Conservation (phyloP, 1,140 invertebrate genomes). For the Babylonia areolata region DNA sequence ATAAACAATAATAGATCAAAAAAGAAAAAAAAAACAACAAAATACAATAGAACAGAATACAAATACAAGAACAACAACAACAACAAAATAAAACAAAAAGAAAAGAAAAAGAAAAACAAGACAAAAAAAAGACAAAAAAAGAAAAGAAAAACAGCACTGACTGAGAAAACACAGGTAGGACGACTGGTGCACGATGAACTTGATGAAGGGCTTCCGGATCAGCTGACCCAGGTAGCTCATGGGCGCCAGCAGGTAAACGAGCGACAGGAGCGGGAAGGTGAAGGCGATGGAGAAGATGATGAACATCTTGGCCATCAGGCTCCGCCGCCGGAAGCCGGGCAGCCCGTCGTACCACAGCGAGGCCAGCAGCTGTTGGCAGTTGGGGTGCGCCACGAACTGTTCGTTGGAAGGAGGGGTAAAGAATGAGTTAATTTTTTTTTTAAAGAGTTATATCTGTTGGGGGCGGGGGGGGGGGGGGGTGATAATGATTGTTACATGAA, state of each 20-base stretch:
- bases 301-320: conserved; percentile 90
- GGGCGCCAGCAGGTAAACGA: conserved; percentile 94
- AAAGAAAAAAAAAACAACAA: too few relatives aligned
- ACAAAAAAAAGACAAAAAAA: too few relatives aligned
- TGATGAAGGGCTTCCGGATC: conserved; percentile 98
- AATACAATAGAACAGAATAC: too few relatives aligned
- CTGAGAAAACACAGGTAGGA: conserved; percentile 98
- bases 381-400: conserved; percentile 98
- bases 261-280: conserved; percentile 94
- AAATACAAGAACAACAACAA: too few relatives aligned
- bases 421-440: too few relatives aligned
- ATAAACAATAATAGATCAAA: too few relatives aligned
- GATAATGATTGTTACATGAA: too few relatives aligned
- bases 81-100: too few relatives aligned
- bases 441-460: too few relatives aligned
- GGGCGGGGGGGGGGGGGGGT: too few relatives aligned
- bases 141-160: conserved; percentile 78
- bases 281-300: conserved; percentile 95
- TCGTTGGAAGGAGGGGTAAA: too few relatives aligned
- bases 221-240: conserved; percentile 92
- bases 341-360: conserved; percentile 99
- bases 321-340: conserved; percentile 95
- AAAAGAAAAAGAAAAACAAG: too few relatives aligned
- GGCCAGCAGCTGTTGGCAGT: conserved; percentile 97
- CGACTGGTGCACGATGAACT: conserved; percentile 98